Conservation (phyloP, 2,888 invertebrate species). For the Bugulina stolonifera region DNA sequence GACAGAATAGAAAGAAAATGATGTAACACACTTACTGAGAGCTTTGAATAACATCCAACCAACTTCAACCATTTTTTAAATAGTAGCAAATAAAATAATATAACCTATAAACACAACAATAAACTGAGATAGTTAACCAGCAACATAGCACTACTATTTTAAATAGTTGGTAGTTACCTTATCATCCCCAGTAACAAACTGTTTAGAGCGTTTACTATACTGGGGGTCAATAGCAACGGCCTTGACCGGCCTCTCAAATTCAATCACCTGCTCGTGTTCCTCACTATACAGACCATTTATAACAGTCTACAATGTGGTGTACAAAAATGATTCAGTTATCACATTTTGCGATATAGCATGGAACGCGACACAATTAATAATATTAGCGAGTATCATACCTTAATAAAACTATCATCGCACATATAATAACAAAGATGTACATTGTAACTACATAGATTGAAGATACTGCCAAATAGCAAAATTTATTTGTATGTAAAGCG, state of each 20-base stretch:
- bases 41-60: not conserved
- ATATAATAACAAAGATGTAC: too few relatives aligned
- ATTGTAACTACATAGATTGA: too few relatives aligned
- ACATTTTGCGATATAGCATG: too few relatives aligned
- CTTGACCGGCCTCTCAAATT: conserved; percentile 74
- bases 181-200: conserved; percentile 72
- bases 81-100: not conserved
- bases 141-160: too few relatives aligned
- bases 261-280: conserved; percentile 73
- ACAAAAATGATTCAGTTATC: too few relatives aligned
- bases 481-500: too few relatives aligned
- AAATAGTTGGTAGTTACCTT: conserved; percentile 46
- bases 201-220: conserved; percentile 68
- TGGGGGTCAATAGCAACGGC: conserved; percentile 79
- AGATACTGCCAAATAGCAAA: too few relatives aligned
- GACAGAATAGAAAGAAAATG: too few relatives aligned
- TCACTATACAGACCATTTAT: conserved; percentile 74
- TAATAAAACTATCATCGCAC: too few relatives aligned
- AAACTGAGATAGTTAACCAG: not conserved
- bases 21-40: too few relatives aligned
- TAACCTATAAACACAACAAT: not conserved
- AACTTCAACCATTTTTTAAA: not conserved
- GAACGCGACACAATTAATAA: too few relatives aligned
- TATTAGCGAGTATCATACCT: too few relatives aligned
- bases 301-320: conserved; percentile 58